These are phyloP conservation scores for Sarcophaga caerulescens DNA, from an alignment of 2,888 invertebrate species.

Conservation along the genomic window DNA sequence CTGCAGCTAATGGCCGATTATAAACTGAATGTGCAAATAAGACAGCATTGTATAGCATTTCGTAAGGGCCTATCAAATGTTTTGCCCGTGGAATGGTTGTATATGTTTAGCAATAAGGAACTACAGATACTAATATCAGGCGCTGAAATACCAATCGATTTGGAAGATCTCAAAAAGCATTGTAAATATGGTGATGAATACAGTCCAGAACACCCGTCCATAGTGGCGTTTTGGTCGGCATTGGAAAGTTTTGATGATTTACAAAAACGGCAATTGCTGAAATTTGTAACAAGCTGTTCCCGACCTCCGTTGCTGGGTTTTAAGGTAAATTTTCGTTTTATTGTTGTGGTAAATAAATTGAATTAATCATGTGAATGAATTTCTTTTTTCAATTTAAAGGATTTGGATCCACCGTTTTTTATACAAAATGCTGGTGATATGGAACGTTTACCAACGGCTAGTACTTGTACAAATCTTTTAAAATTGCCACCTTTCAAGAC, in stretches of 20 bases:
- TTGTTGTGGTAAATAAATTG: not conserved
- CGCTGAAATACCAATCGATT: constrained; percentile 95
- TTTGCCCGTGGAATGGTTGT: constrained; percentile 94
- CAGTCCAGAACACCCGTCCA: constrained; percentile 90
- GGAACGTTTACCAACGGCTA: constrained; percentile 96
- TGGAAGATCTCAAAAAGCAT: constrained; percentile 91
- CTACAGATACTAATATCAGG: constrained; percentile 98
- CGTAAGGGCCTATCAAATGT: constrained; percentile 95
- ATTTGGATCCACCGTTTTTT: constrained; percentile 97
- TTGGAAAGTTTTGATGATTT: constrained; percentile 90
- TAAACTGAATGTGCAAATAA: constrained; percentile 94
- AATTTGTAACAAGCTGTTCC: constrained; percentile 99
- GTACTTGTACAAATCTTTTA: constrained; percentile 98
- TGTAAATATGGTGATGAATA: constrained; percentile 96
- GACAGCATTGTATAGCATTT: constrained; percentile 93
- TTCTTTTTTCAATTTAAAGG: constrained; percentile 84
- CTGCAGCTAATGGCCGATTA: constrained; percentile 98
- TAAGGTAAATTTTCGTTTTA: constrained; percentile 84
- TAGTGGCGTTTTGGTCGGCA: constrained; percentile 94
- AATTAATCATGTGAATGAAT: not conserved
- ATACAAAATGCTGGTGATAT: constrained; percentile 95
- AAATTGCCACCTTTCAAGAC: constrained; percentile 96
- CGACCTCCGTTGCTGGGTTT: constrained; percentile 98
- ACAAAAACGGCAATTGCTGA: constrained; percentile 92
- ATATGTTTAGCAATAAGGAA: constrained; percentile 96